Evolutionary conservation across 2,888 invertebrate genomes (phyloP).

Genomic region (Vanessa cardui): DNA sequence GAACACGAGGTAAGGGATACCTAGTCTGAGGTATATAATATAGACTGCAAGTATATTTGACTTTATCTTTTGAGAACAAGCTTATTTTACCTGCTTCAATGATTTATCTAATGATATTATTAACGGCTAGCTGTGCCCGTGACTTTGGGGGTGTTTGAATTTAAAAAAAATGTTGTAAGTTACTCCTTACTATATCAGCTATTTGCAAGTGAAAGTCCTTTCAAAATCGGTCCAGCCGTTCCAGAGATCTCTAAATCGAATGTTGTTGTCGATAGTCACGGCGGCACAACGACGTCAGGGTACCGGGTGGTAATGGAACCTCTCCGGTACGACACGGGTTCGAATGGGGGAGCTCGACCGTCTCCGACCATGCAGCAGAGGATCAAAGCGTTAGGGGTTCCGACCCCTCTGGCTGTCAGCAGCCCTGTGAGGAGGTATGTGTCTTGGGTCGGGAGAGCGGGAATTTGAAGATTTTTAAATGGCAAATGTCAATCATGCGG

Average conservation of each 20-base stretch:
- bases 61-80: too few relatives aligned
- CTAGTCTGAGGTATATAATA: too few relatives aligned
- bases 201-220: too few relatives aligned
- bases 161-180: too few relatives aligned
- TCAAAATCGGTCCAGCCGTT: too few relatives aligned
- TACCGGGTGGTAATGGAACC: conserved; percentile 81
- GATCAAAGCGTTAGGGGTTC: conserved; percentile 94
- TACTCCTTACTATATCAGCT: too few relatives aligned
- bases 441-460: not conserved
- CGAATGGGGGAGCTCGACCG: conserved; percentile 75
- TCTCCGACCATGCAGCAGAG: conserved; percentile 95
- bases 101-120: too few relatives aligned
- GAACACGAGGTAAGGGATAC: conserved; percentile 73
- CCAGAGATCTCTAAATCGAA: too few relatives aligned
- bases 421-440: conserved; percentile 93
- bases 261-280: conserved; percentile 64
- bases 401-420: conserved; percentile 93
- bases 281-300: conserved; percentile 69
- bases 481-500: not conserved
- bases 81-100: too few relatives aligned
- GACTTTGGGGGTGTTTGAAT: too few relatives aligned
- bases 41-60: too few relatives aligned
- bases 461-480: conserved; percentile 10
- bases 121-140: too few relatives aligned
- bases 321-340: conserved; percentile 69